Percentiles rank a stretch among this genome's conserved stretches.
Evolutionary conservation across 2,113 vertebrate genomes (phyloP).

Genomic region (Oryctolagus cuniculus): mOryCun1.1 NC_091433.1:172340001-172340500

Average conservation of each 20-base stretch:
- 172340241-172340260: not conserved
- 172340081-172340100: not conserved
- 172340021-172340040: not conserved
- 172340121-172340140: no score
- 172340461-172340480: rapidly evolving
- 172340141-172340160: not conserved
- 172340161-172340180: not conserved
- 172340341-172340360: not conserved
- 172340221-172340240: not conserved
- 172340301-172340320: rapidly evolving
- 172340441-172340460: rapidly evolving
- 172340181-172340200: rapidly evolving
- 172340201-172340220: not conserved
- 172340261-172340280: no score
- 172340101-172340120: no score
- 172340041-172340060: not conserved
- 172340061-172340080: not conserved
- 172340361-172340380: not conserved
- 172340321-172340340: not conserved
- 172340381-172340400: not conserved
- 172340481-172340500: rapidly evolving
- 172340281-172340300: not conserved
- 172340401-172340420: not conserved
- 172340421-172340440: not conserved
- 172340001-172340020: not conserved